phyloP scores from a whole-genome alignment of 2,888 invertebrate genomes.

The Cerceris ruficornis region DNA sequence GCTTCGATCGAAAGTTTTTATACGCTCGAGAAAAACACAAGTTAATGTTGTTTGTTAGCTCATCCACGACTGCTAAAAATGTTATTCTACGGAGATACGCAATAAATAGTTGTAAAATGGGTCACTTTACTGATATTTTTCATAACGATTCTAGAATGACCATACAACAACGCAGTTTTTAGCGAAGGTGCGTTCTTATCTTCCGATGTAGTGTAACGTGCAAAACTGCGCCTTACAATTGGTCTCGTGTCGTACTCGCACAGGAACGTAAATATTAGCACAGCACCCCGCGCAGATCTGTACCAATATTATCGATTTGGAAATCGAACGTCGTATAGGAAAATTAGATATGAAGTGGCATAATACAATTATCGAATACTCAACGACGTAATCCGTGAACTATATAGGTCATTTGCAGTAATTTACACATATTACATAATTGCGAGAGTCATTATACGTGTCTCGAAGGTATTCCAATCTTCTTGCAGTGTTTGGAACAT shows the following conservation, averaged over 20 bases:
- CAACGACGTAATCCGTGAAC: background rate
- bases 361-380: background rate
- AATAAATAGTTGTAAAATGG: background rate
- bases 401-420: constrained; percentile 1
- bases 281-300: background rate
- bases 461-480: no score
- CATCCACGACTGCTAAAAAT: background rate
- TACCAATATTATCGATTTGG: background rate
- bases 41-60: no score
- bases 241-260: constrained; percentile 17
- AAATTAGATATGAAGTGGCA: background rate
- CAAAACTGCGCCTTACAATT: constrained; percentile 27
- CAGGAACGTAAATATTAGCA: constrained; percentile 20
- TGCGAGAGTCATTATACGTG: background rate
- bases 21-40: background rate
- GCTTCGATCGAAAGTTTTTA: background rate
- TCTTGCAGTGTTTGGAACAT: no score
- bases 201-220: constrained; percentile 25
- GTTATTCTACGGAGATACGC: background rate
- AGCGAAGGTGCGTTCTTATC: constrained; percentile 17
- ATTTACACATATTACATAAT: background rate
- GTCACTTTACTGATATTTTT: background rate
- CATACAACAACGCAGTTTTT: background rate
- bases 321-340: background rate
- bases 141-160: constrained; percentile 23